These are phyloP conservation scores for Dipodomys merriami DNA, from an alignment of 2,113 vertebrate species.

Conservation along the genomic window DNA sequence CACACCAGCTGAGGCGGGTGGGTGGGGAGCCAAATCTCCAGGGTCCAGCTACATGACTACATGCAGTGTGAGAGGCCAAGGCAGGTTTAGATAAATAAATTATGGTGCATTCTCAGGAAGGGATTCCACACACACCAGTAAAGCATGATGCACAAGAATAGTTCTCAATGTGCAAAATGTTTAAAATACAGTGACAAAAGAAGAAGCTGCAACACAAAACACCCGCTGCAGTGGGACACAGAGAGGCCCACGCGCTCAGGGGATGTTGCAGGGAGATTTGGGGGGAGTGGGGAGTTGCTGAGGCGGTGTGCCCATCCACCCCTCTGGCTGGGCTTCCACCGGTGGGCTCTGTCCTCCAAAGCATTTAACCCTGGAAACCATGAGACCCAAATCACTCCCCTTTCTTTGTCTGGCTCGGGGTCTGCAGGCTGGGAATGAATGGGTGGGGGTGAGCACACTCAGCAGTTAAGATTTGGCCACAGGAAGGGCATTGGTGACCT, in stretches of 20 bases:
- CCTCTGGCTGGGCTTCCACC: neutral
- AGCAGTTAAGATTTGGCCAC: neutral
- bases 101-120: slow-evolving; percentile 31
- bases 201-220: slow-evolving; percentile 48
- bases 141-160: slow-evolving; percentile 50
- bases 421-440: neutral
- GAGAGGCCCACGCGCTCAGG: slow-evolving; percentile 8
- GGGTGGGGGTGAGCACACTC: neutral
- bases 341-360: neutral
- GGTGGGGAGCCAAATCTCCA: neutral
- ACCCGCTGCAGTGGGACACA: neutral
- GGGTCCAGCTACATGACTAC: neutral
- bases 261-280: neutral
- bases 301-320: neutral
- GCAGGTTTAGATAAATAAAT: neutral
- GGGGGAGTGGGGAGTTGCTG: neutral
- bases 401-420: neutral
- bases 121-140: slow-evolving; percentile 39
- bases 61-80: neutral
- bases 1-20: too few species aligned
- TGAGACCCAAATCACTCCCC: neutral
- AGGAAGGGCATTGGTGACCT: neutral
- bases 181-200: slow-evolving; percentile 72
- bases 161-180: slow-evolving; percentile 50
- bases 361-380: neutral